Evolutionary conservation across 2,888 invertebrate species (phyloP).

Genomic region (Maniola hyperantus): DNA sequence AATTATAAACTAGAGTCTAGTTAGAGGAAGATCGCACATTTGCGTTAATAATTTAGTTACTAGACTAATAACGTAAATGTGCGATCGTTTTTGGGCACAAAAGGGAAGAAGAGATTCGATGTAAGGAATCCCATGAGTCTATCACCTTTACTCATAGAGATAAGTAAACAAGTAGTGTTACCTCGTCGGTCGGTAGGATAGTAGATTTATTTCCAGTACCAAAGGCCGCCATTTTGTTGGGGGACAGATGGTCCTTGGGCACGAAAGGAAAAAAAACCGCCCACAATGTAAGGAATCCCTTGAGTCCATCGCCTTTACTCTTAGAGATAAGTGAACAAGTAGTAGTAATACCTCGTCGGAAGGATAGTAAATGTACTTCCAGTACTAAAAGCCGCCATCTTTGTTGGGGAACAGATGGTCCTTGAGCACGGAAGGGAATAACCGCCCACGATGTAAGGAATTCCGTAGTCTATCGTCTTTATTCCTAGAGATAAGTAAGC

Average conservation of each 20-base stretch:
- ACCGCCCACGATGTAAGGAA: conserved; percentile 90
- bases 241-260: conserved; percentile 96
- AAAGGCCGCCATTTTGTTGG: conserved; percentile 90
- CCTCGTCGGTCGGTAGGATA: conserved; percentile 96
- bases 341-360: no score
- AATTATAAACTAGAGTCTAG: no score
- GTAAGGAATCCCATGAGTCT: conserved; percentile 91
- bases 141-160: conserved; percentile 93
- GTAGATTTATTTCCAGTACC: conserved; percentile 97
- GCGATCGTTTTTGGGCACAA: no score
- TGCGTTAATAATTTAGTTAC: no score
- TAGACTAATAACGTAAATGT: no score
- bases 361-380: conserved; percentile 96
- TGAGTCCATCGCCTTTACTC: conserved; percentile 93
- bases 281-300: conserved; percentile 92
- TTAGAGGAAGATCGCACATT: no score
- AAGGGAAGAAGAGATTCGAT: no score
- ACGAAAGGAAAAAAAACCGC: conserved; percentile 97
- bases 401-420: conserved; percentile 95
- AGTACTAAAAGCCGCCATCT: conserved; percentile 94
- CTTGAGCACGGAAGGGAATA: conserved; percentile 97
- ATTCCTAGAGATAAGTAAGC: no score
- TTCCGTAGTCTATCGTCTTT: conserved; percentile 93
- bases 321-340: no score
- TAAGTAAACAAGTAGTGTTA: no score